phyloP scores from a whole-genome alignment of 2,113 vertebrate genomes.

The Onychostoma macrolepis region DNA sequence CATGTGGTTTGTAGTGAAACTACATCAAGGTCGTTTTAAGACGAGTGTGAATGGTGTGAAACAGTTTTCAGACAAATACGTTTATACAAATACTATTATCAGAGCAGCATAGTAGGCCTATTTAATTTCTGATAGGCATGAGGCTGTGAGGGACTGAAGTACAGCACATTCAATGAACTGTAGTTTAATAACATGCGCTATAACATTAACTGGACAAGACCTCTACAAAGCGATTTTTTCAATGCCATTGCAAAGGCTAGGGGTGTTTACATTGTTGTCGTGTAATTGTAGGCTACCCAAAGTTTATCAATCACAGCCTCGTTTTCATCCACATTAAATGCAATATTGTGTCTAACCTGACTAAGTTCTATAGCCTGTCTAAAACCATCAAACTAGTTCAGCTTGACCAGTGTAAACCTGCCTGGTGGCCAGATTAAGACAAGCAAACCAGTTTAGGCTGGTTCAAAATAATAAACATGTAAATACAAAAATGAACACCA shows the following conservation, averaged over 20 bases:
- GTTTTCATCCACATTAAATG: too few relatives aligned
- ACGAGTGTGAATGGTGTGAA: too few relatives aligned
- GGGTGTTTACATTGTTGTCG: too few relatives aligned
- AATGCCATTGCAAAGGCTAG: too few relatives aligned
- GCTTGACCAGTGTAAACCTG: not conserved
- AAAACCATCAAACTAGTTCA: not conserved
- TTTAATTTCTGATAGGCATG: not conserved
- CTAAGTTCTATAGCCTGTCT: not conserved
- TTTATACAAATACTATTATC: not conserved
- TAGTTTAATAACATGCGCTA: too few relatives aligned
- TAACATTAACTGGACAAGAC: too few relatives aligned
- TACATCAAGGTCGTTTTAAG: not conserved
- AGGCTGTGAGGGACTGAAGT: not conserved
- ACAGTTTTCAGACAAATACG: not conserved
- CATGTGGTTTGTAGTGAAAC: not conserved
- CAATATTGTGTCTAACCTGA: not conserved
- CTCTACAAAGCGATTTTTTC: too few relatives aligned
- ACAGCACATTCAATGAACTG: not conserved
- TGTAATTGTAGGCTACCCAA: too few relatives aligned
- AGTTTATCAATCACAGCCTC: too few relatives aligned
- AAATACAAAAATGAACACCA: not conserved
- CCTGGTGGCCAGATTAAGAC: not conserved
- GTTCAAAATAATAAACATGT: not conserved
- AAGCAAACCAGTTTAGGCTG: not conserved
- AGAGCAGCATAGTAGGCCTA: not conserved